phyloP scores from a whole-genome alignment of 1,140 invertebrate genomes.

The Microvelia longipes region DNA sequence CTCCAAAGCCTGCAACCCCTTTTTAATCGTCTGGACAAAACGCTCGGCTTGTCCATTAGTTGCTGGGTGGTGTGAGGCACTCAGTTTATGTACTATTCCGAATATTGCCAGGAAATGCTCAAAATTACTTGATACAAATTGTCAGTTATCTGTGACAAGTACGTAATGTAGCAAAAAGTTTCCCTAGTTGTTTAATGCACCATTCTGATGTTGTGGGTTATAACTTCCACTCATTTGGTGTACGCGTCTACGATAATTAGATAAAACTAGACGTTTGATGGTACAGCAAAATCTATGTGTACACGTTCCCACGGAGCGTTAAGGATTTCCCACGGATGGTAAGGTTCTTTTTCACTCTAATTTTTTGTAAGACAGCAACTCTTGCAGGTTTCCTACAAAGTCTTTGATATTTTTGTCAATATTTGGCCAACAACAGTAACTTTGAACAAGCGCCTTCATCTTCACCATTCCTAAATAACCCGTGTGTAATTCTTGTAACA shows the following conservation, averaged over 20 bases:
- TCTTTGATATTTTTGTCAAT: neutral
- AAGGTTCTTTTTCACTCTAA: neutral
- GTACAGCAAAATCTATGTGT: neutral
- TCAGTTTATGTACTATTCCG: neutral
- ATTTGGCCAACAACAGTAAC: neutral
- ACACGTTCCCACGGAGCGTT: neutral
- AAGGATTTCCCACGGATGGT: neutral
- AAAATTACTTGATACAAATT: neutral
- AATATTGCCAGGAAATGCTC: neutral
- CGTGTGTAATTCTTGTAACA: neutral
- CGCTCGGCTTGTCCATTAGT: neutral
- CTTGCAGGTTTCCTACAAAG: neutral
- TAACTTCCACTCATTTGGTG: neutral
- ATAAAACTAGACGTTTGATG: neutral
- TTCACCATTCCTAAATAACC: neutral
- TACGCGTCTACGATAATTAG: neutral
- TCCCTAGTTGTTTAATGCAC: neutral
- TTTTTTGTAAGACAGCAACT: neutral
- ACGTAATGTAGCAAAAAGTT: neutral
- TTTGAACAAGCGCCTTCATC: neutral
- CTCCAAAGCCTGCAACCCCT: neutral
- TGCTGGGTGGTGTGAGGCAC: neutral
- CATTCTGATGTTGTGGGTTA: neutral
- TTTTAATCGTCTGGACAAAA: neutral
- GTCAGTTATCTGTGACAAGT: neutral